These are phyloP conservation scores for Machimus rusticus DNA, from an alignment of 2,888 invertebrate genomes.

Conservation along the genomic window DNA sequence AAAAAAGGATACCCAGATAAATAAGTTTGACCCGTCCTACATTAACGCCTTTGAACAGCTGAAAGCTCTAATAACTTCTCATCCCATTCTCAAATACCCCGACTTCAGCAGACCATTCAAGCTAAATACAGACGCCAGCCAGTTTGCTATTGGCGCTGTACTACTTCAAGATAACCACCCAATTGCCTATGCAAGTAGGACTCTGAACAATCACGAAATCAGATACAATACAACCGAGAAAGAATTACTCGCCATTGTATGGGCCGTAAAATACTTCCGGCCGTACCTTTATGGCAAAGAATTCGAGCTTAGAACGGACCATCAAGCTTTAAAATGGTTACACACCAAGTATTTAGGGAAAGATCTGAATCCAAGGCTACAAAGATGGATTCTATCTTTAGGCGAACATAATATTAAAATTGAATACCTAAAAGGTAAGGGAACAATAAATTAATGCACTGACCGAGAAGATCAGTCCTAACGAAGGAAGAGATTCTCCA, in stretches of 20 bases:
- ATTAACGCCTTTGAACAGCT: background rate
- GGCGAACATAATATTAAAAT: constrained; percentile 33
- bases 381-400: constrained; percentile 44
- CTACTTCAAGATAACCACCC: background rate
- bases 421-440: constrained; percentile 48
- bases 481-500: background rate
- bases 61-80: background rate
- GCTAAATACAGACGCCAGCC: constrained; percentile 14
- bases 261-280: background rate
- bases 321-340: background rate
- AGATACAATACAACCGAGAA: background rate
- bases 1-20: background rate
- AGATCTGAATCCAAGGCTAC: constrained; percentile 23
- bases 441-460: background rate
- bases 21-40: background rate
- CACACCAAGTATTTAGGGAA: background rate
- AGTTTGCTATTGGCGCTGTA: background rate
- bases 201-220: background rate
- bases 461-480: background rate
- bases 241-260: background rate
- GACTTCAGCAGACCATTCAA: background rate
- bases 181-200: background rate
- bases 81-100: background rate
- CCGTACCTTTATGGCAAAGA: background rate
- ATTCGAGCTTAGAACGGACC: background rate